Evolutionary conservation across 2,797 vertebrate genomes (phyloP).

Genomic region (Chelon auratus): DNA sequence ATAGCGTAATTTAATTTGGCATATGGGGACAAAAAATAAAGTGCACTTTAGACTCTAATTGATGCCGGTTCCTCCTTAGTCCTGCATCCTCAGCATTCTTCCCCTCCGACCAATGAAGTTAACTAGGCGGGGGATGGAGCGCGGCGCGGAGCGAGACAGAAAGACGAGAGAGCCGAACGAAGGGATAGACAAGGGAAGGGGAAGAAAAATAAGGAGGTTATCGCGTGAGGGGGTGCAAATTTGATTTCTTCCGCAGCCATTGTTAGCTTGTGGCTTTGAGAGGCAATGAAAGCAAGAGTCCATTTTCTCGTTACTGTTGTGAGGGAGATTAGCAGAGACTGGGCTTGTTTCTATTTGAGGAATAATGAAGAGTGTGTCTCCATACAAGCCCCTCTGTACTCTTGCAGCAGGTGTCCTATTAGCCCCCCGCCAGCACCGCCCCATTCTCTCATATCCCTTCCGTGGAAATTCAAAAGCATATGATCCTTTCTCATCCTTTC

Average conservation of each 20-base stretch:
- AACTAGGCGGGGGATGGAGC: conserved; percentile 61
- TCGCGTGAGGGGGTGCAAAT: conserved; percentile 58
- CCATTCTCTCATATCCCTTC: conserved; percentile 12
- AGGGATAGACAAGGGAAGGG: conserved; percentile 30
- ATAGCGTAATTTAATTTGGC: conserved; percentile 85
- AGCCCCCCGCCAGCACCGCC: neutral
- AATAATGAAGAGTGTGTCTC: conserved; percentile 75
- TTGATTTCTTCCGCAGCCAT: conserved; percentile 73
- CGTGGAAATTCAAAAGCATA: conserved; percentile 34
- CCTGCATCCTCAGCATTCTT: conserved; percentile 81
- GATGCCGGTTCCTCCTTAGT: conserved; percentile 70
- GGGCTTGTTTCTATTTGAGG: conserved; percentile 79
- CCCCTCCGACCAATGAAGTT: conserved; percentile 67
- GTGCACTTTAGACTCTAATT: conserved; percentile 84
- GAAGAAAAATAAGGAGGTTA: conserved; percentile 62
- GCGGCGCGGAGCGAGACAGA: conserved; percentile 19
- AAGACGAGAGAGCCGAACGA: conserved; percentile 16
- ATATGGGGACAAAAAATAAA: conserved; percentile 74
- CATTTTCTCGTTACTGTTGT: conserved; percentile 69
- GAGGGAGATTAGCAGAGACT: conserved; percentile 72
- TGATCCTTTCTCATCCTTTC: conserved; percentile 9
- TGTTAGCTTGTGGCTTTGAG: conserved; percentile 72
- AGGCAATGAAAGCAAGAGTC: conserved; percentile 61
- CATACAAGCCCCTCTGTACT: conserved; percentile 50
- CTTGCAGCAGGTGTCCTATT: conserved; percentile 43